A percentile compares a stretch with the other conserved stretches of the same genome.
Evolutionary conservation across 2,888 invertebrate genomes (phyloP).

Genomic region (Orchesella flavescens): DNA sequence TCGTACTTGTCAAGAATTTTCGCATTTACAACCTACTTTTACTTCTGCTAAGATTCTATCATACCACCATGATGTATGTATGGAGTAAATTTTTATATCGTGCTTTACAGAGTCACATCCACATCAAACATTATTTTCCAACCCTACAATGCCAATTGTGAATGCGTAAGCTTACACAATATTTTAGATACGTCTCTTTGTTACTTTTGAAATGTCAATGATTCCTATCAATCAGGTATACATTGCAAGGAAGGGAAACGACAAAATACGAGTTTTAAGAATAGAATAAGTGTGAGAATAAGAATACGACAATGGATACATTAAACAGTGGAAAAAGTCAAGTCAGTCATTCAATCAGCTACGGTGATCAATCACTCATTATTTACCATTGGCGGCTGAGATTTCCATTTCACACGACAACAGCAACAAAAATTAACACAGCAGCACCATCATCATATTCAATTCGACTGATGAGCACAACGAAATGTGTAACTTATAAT

Average conservation of each 20-base stretch:
- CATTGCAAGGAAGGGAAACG: neutral
- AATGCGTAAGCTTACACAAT: too few species aligned
- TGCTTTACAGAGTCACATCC: too few species aligned
- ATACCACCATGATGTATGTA: too few species aligned
- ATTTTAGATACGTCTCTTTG: too few species aligned
- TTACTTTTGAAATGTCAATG: neutral
- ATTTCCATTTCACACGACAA: conserved; percentile 45
- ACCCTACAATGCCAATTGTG: too few species aligned
- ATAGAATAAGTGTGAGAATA: conserved; percentile 7
- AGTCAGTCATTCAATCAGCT: conserved; percentile 39
- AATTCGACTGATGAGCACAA: neutral
- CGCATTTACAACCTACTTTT: too few species aligned
- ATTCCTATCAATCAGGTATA: conserved; percentile 8
- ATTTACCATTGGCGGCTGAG: conserved; percentile 25
- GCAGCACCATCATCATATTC: neutral
- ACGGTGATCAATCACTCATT: conserved; percentile 48
- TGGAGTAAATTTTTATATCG: too few species aligned
- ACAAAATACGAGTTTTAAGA: neutral
- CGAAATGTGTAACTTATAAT: neutral
- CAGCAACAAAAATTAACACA: neutral
- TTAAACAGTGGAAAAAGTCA: conserved; percentile 24
- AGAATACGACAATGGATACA: conserved; percentile 23
- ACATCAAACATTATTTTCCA: too few species aligned
- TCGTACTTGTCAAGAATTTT: too few species aligned
- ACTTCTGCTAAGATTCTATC: too few species aligned